A percentile compares a stretch with the other conserved stretches of the same genome.
Conservation (phyloP, 2,113 vertebrate genomes). For the Indicator indicator region DNA sequence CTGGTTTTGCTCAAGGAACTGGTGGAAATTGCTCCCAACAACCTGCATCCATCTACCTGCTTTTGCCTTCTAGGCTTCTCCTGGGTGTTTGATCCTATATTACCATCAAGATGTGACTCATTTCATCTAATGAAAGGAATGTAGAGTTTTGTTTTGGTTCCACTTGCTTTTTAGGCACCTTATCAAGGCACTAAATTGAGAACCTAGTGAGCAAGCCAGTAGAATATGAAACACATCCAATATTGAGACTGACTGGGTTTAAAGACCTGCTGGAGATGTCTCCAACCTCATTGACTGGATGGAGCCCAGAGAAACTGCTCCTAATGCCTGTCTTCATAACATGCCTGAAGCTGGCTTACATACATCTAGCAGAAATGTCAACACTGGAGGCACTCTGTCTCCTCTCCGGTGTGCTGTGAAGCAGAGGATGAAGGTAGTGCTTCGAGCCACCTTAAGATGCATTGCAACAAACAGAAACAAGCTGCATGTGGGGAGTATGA, state of each 20-base stretch:
- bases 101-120: neutral
- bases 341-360: neutral
- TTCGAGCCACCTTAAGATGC: neutral
- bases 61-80: neutral
- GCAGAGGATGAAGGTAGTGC: neutral
- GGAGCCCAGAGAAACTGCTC: neutral
- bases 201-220: neutral
- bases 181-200: neutral
- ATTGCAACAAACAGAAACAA: neutral
- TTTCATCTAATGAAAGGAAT: neutral
- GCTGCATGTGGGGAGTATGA: neutral
- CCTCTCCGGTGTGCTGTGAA: neutral
- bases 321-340: neutral
- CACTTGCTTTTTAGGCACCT: neutral
- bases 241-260: neutral
- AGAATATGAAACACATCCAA: neutral
- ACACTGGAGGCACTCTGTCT: neutral
- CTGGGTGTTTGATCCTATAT: neutral
- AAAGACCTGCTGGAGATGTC: neutral
- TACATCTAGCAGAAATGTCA: neutral
- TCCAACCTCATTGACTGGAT: neutral
- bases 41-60: neutral
- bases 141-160: neutral
- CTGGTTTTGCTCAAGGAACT: neutral
- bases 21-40: neutral